Base-by-base conservation (phyloP, 1,140 invertebrate genomes). In the Magallana gigas region DNA sequence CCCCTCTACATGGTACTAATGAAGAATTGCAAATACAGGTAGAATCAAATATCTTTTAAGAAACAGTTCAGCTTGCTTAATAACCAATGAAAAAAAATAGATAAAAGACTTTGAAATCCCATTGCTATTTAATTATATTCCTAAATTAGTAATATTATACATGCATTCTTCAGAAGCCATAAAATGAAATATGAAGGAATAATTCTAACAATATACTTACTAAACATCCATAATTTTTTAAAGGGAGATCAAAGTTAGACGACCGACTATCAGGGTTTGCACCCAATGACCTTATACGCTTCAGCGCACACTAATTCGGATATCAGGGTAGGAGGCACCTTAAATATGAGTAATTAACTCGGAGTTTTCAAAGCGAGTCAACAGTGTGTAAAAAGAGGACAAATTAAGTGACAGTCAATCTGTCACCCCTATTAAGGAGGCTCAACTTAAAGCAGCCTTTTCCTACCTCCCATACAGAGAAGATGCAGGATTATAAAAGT, bases 331-430 rank as follows among this genome's bases (percentile, higher is more conserved):
- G 68, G 68, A 29, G 68, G 68, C 11, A 76, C 1, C 8, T 4
- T 29, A 11, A 76, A 29, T 29, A 9, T 29, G 36, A 11, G 36
- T 29, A 76, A 76, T 76, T 76, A 76, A 29, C 68, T 76, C 29
- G 18, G 18, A 23, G 36, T 4, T 76, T 62, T 23, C 68, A 76
- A 76, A 76, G 68, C 9, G 14, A 36, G 23, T 76, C 68, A 36
- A 76, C 68, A 29, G 23, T 8, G 68, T 76, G 68, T 76, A 76
- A 76, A 76, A 76, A 76, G 11, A 76, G 18, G 23, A 29, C 18
- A 76, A 76, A 76, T 76, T 76, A 76, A 76, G 23, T 76, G 68
- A 76, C 68, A 76, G 68, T 76, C 68, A 76, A 76, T 76, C 23
- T 29, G 18, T 4, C 68, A 48, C 2, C 36, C 36, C 36, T 48